Evolutionary conservation across 2,888 invertebrate genomes (phyloP).

Genomic region (Cosmia trapezina): DNA sequence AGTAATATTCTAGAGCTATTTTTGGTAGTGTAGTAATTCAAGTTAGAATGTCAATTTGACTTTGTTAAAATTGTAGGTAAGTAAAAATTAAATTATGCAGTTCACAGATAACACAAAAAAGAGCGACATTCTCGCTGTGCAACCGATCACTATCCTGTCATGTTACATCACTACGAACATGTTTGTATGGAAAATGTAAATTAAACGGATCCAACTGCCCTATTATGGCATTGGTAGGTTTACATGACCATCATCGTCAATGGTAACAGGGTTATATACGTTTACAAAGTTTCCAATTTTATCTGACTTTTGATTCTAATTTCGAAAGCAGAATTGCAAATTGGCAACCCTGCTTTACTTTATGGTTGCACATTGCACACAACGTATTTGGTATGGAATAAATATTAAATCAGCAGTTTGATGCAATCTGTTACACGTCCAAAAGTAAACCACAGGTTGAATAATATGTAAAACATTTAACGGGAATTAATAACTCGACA

Average conservation of each 20-base stretch:
- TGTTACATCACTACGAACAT: constrained; percentile 63
- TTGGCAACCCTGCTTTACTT: constrained; percentile 40
- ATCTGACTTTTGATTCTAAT: not conserved
- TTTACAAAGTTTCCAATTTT: not conserved
- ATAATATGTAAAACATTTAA: constrained; percentile 45
- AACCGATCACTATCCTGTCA: constrained; percentile 63
- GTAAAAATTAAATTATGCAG: constrained; percentile 24
- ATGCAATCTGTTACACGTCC: constrained; percentile 46
- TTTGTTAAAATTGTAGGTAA: not conserved
- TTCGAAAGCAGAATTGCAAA: not conserved
- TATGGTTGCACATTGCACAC: constrained; percentile 38
- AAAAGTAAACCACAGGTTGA: constrained; percentile 39
- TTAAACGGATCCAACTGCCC: constrained; percentile 67
- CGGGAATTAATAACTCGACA: constrained; percentile 47
- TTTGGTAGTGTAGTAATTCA: not conserved
- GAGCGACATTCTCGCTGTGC: constrained; percentile 51
- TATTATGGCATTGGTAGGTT: constrained; percentile 64
- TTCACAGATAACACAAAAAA: constrained; percentile 42
- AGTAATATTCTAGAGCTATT: constrained; percentile 4
- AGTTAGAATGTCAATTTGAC: not conserved
- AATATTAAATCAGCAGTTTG: constrained; percentile 42
- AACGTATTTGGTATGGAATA: constrained; percentile 63
- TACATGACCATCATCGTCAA: constrained; percentile 36
- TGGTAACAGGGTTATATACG: constrained; percentile 27
- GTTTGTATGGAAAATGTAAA: constrained; percentile 65